phyloP scores from a whole-genome alignment of 2,113 vertebrate genomes.

The Elephas maximus region DNA sequence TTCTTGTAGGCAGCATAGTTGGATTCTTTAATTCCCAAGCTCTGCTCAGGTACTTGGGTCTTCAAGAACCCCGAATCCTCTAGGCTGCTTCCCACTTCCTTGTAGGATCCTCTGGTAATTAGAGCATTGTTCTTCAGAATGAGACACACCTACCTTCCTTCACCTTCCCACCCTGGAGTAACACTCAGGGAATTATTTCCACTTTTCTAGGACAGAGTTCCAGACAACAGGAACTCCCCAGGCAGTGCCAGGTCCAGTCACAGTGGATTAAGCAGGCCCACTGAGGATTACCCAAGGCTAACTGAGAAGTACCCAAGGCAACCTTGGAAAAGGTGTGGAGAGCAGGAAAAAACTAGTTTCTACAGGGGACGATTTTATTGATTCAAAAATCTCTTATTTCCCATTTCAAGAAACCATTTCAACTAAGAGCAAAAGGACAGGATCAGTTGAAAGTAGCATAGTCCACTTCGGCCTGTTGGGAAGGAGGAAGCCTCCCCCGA shows the following conservation, averaged over 20 bases:
- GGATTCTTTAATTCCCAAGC: slow-evolving; percentile 25
- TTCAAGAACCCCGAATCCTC: neutral
- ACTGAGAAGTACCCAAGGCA: slow-evolving; percentile 12
- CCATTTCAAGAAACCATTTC: slow-evolving; percentile 37
- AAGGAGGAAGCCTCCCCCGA: neutral
- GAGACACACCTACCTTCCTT: neutral
- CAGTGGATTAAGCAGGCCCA: neutral
- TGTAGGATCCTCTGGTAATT: slow-evolving; percentile 34
- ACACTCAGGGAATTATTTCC: slow-evolving; percentile 25
- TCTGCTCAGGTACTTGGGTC: neutral
- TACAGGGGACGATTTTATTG: slow-evolving; percentile 22
- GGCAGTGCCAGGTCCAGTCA: neutral
- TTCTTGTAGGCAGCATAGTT: slow-evolving; percentile 19
- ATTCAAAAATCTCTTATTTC: neutral
- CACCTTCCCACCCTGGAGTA: neutral
- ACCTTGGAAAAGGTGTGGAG: slow-evolving; percentile 2
- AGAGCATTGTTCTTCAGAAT: neutral
- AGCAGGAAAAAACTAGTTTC: slow-evolving; percentile 18
- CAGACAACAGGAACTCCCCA: neutral
- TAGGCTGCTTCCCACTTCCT: neutral
- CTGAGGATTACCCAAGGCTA: slow-evolving; percentile 18
- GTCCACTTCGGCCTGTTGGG: neutral
- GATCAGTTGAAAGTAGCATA: neutral
- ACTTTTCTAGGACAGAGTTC: neutral
- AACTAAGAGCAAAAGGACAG: neutral